These are phyloP conservation scores for Drosophila imparisetae DNA, from an alignment of 2,888 invertebrate genomes.

Conservation along the genomic window DNA sequence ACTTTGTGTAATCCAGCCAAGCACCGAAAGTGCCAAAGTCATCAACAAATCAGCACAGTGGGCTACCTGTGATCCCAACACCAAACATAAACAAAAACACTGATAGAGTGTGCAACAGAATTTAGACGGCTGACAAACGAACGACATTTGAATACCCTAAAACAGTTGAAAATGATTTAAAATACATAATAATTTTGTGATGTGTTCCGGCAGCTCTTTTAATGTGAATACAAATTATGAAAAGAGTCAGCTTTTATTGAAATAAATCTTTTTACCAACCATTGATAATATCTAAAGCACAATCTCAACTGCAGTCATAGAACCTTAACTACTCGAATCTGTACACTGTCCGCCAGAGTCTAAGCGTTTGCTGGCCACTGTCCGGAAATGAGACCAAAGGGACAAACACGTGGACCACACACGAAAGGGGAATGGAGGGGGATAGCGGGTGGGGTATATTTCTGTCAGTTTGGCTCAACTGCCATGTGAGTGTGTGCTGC, in stretches of 20 bases:
- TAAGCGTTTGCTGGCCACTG: slow-evolving; percentile 7
- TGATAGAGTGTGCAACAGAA: background rate
- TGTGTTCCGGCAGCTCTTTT: background rate
- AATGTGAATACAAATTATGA: no score
- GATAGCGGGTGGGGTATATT: background rate
- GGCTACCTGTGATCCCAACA: slow-evolving; percentile 27
- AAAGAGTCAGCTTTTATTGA: background rate
- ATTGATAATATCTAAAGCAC: background rate
- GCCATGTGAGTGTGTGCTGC: background rate
- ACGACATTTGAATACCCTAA: slow-evolving; percentile 18
- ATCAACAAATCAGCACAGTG: slow-evolving; percentile 70
- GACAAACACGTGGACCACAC: slow-evolving; percentile 39
- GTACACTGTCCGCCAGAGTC: background rate
- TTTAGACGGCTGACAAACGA: background rate
- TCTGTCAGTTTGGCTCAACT: slow-evolving; percentile 18
- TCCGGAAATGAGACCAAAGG: slow-evolving; percentile 46
- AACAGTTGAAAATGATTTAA: background rate
- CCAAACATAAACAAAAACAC: slow-evolving; percentile 66
- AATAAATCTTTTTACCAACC: background rate
- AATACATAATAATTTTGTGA: background rate
- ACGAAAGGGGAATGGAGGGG: background rate
- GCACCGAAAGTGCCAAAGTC: slow-evolving; percentile 70
- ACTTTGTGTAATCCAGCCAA: slow-evolving; percentile 58
- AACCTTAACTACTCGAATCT: background rate
- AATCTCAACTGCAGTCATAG: slow-evolving; percentile 6